phyloP scores from a whole-genome alignment of 2,797 vertebrate species.

The Diceros bicornis region DNA sequence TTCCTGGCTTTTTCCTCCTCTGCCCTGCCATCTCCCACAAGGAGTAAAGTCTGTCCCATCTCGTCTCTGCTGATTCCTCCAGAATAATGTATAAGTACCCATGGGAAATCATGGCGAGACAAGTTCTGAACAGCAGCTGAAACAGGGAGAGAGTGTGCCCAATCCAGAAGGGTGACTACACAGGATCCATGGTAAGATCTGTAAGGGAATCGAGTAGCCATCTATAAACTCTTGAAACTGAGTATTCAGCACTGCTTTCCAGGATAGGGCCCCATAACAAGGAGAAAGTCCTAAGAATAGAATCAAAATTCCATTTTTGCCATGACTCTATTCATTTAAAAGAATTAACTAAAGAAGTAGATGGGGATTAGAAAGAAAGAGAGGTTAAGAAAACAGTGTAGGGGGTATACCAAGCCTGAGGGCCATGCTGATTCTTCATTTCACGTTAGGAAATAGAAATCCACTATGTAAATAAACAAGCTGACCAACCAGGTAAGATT shows the following conservation, averaged over 20 bases:
- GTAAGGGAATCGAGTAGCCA: too few species aligned
- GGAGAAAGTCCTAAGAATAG: neutral
- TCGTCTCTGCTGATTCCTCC: too few species aligned
- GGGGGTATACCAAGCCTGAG: neutral
- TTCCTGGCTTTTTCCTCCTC: neutral
- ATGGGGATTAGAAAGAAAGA: neutral
- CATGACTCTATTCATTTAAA: neutral
- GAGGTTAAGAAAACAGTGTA: neutral
- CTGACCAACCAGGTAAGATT: neutral
- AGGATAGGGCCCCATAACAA: neutral
- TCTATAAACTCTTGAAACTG: neutral
- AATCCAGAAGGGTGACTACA: neutral
- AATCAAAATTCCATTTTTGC: neutral
- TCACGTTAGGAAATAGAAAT: neutral
- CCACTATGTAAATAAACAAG: neutral
- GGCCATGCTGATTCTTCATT: neutral
- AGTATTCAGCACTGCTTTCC: neutral
- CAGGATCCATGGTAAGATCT: neutral
- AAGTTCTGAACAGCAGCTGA: neutral
- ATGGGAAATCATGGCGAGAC: neutral
- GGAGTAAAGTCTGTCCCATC: neutral
- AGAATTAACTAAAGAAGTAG: neutral
- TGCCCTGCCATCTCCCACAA: neutral
- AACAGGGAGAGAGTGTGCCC: neutral
- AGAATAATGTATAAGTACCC: neutral